Evolutionary conservation across 2,113 vertebrate genomes (phyloP), one percentile per base, ranked within the genome.

Genomic region (Rostratula benghalensis): DNA sequence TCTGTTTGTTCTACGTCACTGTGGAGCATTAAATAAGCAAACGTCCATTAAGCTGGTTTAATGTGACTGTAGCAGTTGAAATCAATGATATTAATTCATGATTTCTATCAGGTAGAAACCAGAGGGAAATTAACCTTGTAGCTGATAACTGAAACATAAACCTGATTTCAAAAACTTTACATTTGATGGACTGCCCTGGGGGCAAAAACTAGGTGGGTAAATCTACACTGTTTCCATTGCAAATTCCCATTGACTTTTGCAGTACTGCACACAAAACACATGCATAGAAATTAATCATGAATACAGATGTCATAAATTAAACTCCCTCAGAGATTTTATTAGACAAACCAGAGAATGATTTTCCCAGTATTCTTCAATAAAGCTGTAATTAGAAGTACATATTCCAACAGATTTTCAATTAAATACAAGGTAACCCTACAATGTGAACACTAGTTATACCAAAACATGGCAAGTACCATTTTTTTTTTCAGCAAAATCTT

Each of bases 311-410:
- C 1, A 1, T 79, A 95, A 95, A 91, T 78, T 92, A 84, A 94
- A 87, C 61, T 95, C 60, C 61, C 57, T 75, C 17, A 0, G 60
- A 91, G 81, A 68, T 95, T 82, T 95, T 89, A 75, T 84, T 87
- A 93, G 73, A 84, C 68, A 93, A 92, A 65, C 17, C 37, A 75
- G 64, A 85, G 83, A 95, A 75, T 82, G 27, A 94, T 95, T 95
- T 94, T 70, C 70, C 43, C 33, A 64, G 67, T 50, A 64, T 89
- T 74, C 84, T 84, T 79, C 81, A 81, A 90, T 53, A 89, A 94
- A 77, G 68, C 48, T 70, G 27, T 82, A 90, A 93, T 93, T 83
- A 94, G 59, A 21, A 79, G 33, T 80, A 83, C 75, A 88, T 91
- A 84, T 57, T 68, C 60, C 37, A 25, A 75, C 70, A 90, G 69